A percentile compares a stretch with the other conserved stretches of the same genome.
Conservation (phyloP, 2,113 vertebrate genomes). For the Tursiops truncatus region DNA sequence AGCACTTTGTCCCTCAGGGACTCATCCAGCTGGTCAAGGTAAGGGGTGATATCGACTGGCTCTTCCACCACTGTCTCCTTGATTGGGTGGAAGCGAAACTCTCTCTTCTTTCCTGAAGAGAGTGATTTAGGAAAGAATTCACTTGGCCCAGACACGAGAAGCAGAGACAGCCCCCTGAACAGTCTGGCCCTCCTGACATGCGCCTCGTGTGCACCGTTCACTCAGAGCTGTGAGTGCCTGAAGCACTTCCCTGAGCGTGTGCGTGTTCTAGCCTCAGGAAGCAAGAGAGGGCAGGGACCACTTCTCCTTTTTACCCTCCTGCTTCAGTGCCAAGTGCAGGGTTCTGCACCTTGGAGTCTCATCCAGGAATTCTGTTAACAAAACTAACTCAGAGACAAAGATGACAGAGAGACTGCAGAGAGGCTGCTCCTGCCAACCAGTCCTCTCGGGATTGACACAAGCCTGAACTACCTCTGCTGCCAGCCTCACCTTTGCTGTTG, state of each 20-base stretch:
- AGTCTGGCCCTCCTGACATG: background rate
- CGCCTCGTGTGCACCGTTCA: accelerated
- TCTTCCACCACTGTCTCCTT: constrained; percentile 95
- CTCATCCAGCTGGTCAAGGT: constrained; percentile 96
- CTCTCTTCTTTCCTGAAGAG: constrained; percentile 92
- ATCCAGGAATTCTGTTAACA: background rate
- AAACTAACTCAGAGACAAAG: background rate
- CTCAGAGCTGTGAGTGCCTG: background rate
- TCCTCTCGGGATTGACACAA: accelerated
- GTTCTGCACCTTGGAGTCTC: background rate
- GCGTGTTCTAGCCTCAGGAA: background rate
- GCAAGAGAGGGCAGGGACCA: background rate
- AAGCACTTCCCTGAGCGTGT: background rate
- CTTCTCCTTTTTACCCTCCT: background rate
- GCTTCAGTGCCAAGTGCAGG: background rate
- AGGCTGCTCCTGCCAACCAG: accelerated
- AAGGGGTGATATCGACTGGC: constrained; percentile 95
- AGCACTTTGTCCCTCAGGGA: constrained; percentile 94
- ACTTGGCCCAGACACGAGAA: background rate
- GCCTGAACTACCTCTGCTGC: too few species aligned
- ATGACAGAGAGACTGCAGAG: accelerated
- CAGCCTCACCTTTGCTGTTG: constrained; percentile 89
- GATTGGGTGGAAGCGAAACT: constrained; percentile 96
- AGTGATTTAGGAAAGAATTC: background rate
- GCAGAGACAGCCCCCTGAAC: background rate